phyloP scores from a whole-genome alignment of 2,113 vertebrate genomes.

The Ploceus nigricollis region DNA sequence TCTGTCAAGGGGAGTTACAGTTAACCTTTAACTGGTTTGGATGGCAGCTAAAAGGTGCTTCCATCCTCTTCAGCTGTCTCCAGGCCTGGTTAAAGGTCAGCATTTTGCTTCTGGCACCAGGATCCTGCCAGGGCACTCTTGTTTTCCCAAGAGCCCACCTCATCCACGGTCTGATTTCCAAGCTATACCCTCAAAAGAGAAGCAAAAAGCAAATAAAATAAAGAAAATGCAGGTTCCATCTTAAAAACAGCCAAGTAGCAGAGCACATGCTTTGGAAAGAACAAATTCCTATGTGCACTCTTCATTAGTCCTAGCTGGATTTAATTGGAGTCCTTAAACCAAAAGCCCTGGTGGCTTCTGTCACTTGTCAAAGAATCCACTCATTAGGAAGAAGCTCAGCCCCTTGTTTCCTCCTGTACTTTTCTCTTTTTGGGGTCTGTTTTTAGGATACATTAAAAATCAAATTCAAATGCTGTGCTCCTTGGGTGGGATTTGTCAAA shows the following conservation, averaged over 20 bases:
- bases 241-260: not conserved
- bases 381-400: not conserved
- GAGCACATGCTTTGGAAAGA: not conserved
- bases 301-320: not conserved
- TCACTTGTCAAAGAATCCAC: not conserved
- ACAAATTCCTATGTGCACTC: not conserved
- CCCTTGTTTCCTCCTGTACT: not conserved
- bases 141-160: not conserved
- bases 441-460: not conserved
- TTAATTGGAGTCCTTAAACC: not conserved
- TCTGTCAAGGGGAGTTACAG: not conserved
- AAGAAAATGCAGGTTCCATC: not conserved
- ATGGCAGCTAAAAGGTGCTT: not conserved
- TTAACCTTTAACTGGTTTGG: not conserved
- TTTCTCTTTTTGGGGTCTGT: not conserved
- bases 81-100: not conserved
- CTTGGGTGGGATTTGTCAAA: not conserved
- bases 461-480: fast-evolving
- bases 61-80: not conserved
- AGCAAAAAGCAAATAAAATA: not conserved
- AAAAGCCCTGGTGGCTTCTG: not conserved
- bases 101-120: not conserved
- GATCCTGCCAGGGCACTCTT: not conserved
- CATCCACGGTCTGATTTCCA: not conserved
- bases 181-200: not conserved